These are phyloP conservation scores for Drusus annulatus DNA, from an alignment of 1,140 invertebrate genomes.

Conservation along the genomic window DNA sequence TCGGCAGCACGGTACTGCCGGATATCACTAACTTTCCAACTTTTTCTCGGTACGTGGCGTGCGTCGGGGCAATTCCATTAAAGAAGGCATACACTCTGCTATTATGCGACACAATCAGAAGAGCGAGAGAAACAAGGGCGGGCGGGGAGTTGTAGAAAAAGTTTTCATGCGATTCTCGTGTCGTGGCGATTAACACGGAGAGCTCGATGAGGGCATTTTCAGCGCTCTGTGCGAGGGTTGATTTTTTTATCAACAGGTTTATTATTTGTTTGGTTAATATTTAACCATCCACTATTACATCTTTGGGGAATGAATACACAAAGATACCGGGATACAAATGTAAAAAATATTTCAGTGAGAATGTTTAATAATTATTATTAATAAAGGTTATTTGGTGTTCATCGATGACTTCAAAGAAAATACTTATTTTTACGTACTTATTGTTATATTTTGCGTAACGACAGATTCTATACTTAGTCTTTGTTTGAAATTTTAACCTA, in stretches of 20 bases:
- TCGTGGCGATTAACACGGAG: conserved; percentile 32
- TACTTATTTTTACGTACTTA: too few species aligned
- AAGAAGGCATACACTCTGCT: conserved; percentile 30
- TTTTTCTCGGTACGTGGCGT: conserved; percentile 47
- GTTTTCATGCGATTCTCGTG: conserved; percentile 39
- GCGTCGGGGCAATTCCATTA: conserved; percentile 42
- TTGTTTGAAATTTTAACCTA: too few species aligned
- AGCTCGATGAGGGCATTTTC: background rate
- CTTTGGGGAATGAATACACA: too few species aligned
- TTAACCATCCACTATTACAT: too few species aligned
- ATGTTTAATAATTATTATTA: too few species aligned
- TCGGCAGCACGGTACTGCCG: conserved; percentile 44
- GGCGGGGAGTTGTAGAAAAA: conserved; percentile 14
- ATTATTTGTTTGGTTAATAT: too few species aligned
- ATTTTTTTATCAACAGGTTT: background rate
- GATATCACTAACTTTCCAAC: conserved; percentile 20
- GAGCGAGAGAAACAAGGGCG: background rate
- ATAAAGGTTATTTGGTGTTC: too few species aligned
- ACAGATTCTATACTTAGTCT: too few species aligned
- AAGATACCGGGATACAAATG: too few species aligned
- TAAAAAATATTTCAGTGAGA: too few species aligned
- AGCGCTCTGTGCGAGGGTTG: background rate
- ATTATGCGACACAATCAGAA: conserved; percentile 48
- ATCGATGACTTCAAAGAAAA: too few species aligned
- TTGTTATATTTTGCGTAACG: too few species aligned